Base-by-base conservation (phyloP, 2,113 vertebrate genomes). In the Neopipo cinnamomea region DNA sequence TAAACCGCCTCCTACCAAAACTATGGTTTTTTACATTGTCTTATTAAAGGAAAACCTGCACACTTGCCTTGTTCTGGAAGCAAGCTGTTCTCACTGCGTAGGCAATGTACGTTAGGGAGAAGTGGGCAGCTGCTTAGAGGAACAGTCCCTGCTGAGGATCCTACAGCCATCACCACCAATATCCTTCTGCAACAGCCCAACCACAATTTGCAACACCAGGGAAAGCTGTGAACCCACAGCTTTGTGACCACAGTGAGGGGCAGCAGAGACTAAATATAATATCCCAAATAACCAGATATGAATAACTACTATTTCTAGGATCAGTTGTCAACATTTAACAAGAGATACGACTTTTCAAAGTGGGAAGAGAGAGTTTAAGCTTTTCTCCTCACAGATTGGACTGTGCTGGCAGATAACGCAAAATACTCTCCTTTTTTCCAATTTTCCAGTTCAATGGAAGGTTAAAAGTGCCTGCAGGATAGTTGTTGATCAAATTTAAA, bases 401-500 rank as follows among this genome's bases (percentile, higher is more conserved):
- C 52, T 61, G 21, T 24, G 9, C 35, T 78, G 35, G 44, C 44
- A 89, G 74, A 91, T 82, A 84, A 93, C 33, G 24, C 39, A 63
- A 67, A 70, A 91, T 33, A 74, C 2, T 8, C 37, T 83, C 39
- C 14, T 58, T 84, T 89, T 81, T 70, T 87, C 58, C 47, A 18
- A 77, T 92, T 80, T 88, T 80, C 82, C 66, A 78, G 67, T 86
- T 80, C 83, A 73, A 22, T 12, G 35, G 65, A 95, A 95, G 68
- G 72, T 89, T 93, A 68, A 74, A 91, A 95, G 52, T 68, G 56
- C 84, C 87, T 85, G 68, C 70, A 87, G 80, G 89, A 85, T n/a
- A 81, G 52, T 16, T 83, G 59, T 95, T 92, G 84, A 95, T 92
- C 61, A 94, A 94, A 96, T 94, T 78, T 72, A 95, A 92, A 73